Base-by-base conservation (phyloP, 2,888 invertebrate genomes). In the Sinohyriopsis cumingii region DNA sequence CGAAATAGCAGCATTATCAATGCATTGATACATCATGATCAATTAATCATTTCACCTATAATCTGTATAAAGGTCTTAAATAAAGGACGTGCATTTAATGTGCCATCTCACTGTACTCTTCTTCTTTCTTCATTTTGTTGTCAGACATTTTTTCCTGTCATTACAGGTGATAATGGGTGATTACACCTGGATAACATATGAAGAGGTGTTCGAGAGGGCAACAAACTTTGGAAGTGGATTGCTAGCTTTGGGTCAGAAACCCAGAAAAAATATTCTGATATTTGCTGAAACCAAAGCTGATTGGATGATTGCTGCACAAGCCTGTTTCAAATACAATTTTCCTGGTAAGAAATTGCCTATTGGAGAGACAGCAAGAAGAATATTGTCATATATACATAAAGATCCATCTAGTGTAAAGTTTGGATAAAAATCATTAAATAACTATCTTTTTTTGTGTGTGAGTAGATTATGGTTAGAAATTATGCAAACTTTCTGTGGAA, bases 271-370 rank as follows among this genome's bases (percentile, higher is more conserved):
- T 75, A 92, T 99, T 80, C 96, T 95, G 68, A 94, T 99, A 87
- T 99, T 98, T 92, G 97, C 98, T 0, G 99, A 99, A 91, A 99
- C 99, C 0, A 92, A 98, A 82, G 96, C 96, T 63, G 99, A 99
- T 91, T 99, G 99, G 99, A 95, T 99, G 94, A 92, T 98, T 65
- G 95, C 97, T 0, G 97, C 98, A 1, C 96, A 98, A 87, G 98
- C 97, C 67, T 95, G 97, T 91, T 97, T 99, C 92, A 96, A 96
- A 89, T 95, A 95, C 91, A 96, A 95, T 90, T 94, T 96, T 88
- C 95, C 96, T 65, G 93, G 95, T 95, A 82, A 86, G 81, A 71
- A 22, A 65, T 25, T 25, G 1, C 28, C 22, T 59, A 22, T 59
- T 20, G n/a, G 33, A n/a, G 24, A 28, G 59, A 55, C 22, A 33